phyloP scores from a whole-genome alignment of 2,797 vertebrate genomes.

The Momotus momota region DNA sequence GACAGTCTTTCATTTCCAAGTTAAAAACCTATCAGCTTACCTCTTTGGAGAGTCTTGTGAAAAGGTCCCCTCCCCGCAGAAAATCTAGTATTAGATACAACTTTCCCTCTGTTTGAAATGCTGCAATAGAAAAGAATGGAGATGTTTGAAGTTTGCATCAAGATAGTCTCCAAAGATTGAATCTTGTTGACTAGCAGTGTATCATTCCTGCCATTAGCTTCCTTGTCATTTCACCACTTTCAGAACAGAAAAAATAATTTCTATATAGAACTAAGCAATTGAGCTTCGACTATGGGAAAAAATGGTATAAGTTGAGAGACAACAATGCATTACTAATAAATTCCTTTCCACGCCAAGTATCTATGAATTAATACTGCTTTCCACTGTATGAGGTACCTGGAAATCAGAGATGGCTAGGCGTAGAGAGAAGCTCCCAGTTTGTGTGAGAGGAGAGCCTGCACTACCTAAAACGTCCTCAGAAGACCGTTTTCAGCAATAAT shows the following conservation, averaged over 20 bases:
- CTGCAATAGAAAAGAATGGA: constrained; percentile 76
- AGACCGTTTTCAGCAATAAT: background rate
- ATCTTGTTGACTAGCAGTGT: background rate
- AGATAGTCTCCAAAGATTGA: background rate
- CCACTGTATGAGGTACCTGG: background rate
- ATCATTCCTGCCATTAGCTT: background rate
- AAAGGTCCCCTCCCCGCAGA: constrained; percentile 95
- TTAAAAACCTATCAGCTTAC: constrained; percentile 68
- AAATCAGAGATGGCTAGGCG: background rate
- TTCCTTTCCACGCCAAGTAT: background rate
- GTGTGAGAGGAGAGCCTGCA: rapidly evolving
- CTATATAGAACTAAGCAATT: background rate
- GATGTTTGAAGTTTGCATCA: background rate
- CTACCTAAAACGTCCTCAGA: background rate
- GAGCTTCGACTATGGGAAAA: background rate
- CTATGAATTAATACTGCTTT: background rate
- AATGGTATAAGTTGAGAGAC: background rate
- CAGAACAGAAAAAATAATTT: background rate
- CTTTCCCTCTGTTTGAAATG: constrained; percentile 94
- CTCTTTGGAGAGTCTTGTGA: constrained; percentile 97
- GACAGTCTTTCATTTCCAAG: background rate
- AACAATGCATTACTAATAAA: background rate
- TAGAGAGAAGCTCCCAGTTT: background rate
- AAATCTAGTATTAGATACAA: constrained; percentile 98
- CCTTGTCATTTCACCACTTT: background rate